Conservation (phyloP, 2,797 vertebrate genomes). For the Fratercula arctica region DNA sequence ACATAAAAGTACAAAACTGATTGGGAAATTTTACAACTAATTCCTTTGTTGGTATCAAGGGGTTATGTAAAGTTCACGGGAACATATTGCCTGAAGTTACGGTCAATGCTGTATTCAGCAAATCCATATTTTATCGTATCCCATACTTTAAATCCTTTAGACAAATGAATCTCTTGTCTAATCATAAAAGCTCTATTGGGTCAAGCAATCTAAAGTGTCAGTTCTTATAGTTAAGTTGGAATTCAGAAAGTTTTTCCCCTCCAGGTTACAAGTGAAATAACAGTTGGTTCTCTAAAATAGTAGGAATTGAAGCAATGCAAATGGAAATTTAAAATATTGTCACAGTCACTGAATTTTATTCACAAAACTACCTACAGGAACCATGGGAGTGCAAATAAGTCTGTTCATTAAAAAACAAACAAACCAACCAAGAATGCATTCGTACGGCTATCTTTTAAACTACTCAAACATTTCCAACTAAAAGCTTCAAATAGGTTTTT, state of each 20-base stretch:
- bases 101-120: slow-evolving; percentile 71
- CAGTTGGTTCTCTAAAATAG: neutral
- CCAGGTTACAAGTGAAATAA: neutral
- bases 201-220: slow-evolving; percentile 43
- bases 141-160: slow-evolving; percentile 63
- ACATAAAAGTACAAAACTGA: slow-evolving; percentile 84
- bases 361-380: neutral
- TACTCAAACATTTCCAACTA: neutral
- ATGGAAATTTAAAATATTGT: neutral
- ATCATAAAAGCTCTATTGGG: slow-evolving; percentile 46
- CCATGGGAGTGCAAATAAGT: neutral
- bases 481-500: neutral
- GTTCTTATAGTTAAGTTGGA: slow-evolving; percentile 15
- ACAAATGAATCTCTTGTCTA: slow-evolving; percentile 72
- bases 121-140: slow-evolving; percentile 72
- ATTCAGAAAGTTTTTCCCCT: slow-evolving; percentile 33
- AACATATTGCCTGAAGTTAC: slow-evolving; percentile 78
- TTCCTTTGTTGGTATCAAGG: slow-evolving; percentile 84
- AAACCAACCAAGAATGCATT: neutral
- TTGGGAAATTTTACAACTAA: slow-evolving; percentile 85
- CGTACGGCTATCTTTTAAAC: neutral
- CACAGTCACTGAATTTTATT: neutral
- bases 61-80: slow-evolving; percentile 89
- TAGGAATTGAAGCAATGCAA: neutral
- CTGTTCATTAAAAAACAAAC: neutral